A percentile compares a stretch with the other conserved stretches of the same genome.
Evolutionary conservation across 2,888 invertebrate genomes (phyloP).

Genomic region (Nomada fucata): DNA sequence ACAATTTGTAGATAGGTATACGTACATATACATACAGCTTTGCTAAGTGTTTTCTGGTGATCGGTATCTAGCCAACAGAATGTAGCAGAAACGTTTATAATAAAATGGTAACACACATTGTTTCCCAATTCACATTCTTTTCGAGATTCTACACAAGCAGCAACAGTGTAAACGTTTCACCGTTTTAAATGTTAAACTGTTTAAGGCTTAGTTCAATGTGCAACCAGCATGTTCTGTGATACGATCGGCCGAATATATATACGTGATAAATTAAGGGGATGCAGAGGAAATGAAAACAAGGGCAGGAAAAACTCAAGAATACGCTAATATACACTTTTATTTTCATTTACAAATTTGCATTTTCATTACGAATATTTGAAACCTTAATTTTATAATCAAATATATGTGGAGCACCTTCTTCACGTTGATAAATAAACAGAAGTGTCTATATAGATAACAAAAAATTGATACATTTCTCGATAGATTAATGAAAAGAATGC

Average conservation of each 20-base stretch:
- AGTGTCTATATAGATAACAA: no score
- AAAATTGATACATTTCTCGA: no score
- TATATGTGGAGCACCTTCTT: not conserved
- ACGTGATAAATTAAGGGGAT: not conserved
- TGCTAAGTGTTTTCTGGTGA: slow-evolving; percentile 84
- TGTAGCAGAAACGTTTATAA: slow-evolving; percentile 83
- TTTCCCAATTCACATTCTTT: slow-evolving; percentile 77
- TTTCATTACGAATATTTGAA: slow-evolving; percentile 12
- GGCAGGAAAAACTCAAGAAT: not conserved
- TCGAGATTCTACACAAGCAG: slow-evolving; percentile 36
- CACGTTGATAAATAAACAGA: not conserved
- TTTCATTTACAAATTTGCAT: slow-evolving; percentile 22
- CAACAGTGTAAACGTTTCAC: slow-evolving; percentile 4
- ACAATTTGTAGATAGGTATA: slow-evolving; percentile 82
- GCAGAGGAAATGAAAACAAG: not conserved
- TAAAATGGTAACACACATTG: slow-evolving; percentile 83
- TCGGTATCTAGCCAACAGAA: slow-evolving; percentile 83
- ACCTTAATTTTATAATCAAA: not conserved
- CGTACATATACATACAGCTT: slow-evolving; percentile 78
- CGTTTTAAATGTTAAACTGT: not conserved
- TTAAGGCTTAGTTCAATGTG: not conserved
- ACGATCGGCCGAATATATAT: not conserved
- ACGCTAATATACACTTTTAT: slow-evolving; percentile 12
- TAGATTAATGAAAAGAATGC: no score
- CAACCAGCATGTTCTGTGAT: slow-evolving; percentile 10